Evolutionary conservation across 2,113 vertebrate species (phyloP).

Genomic region (Galbula dea): DNA sequence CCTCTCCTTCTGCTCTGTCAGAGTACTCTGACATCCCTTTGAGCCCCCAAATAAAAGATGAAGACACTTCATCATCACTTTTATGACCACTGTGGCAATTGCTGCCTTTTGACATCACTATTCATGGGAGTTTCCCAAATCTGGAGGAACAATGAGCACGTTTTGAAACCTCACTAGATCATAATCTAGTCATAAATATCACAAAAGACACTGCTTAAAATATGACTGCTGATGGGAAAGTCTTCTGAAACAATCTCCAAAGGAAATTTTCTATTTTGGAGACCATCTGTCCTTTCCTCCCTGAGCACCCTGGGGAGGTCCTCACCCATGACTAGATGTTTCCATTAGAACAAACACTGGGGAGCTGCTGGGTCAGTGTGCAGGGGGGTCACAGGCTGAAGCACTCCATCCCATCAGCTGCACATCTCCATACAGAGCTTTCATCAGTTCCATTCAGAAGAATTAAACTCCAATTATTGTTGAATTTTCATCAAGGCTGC

Average conservation of each 20-base stretch:
- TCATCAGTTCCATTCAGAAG: not conserved
- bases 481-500: not conserved
- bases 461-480: not conserved
- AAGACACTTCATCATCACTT: not conserved
- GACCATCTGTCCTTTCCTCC: constrained; percentile 12
- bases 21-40: not conserved
- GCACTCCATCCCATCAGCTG: not conserved
- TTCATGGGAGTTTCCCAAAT: not conserved
- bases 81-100: not conserved
- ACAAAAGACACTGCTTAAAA: constrained; percentile 52
- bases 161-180: constrained; percentile 4
- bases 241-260: constrained; percentile 9
- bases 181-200: constrained; percentile 26
- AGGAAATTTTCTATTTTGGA: constrained; percentile 47
- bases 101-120: not conserved
- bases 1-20: not conserved
- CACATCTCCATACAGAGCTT: not conserved
- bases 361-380: not conserved
- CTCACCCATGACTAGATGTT: not conserved
- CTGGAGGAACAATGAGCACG: not conserved
- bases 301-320: constrained; percentile 21
- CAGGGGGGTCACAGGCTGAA: not conserved
- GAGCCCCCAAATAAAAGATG: not conserved
- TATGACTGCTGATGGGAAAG: constrained; percentile 29
- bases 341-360: not conserved